phyloP scores from a whole-genome alignment of 2,888 invertebrate genomes.

The Parascotia fuliginaria region DNA sequence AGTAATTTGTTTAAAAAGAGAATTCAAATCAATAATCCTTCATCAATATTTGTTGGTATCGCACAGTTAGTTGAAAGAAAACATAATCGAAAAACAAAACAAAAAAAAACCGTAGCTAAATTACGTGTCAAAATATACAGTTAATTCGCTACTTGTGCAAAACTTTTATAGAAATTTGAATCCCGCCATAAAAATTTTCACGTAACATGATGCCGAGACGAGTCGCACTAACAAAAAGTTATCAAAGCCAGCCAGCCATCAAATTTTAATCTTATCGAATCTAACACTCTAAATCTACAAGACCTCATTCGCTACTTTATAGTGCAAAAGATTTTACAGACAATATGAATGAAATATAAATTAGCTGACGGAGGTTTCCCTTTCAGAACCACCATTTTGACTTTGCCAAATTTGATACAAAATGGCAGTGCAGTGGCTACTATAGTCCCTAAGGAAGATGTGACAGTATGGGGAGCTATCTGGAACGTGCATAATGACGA shows the following conservation, averaged over 20 bases:
- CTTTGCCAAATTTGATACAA: conserved; percentile 16
- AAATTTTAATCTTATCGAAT: too few relatives aligned
- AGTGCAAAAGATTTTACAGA: neutral
- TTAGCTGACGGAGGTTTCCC: neutral
- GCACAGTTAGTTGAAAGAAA: conserved; percentile 26
- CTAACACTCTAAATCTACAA: too few relatives aligned
- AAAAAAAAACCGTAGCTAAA: too few relatives aligned
- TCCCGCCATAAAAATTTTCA: too few relatives aligned
- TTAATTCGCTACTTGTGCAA: too few relatives aligned
- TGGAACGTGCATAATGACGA: conserved; percentile 23
- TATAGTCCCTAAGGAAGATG: conserved; percentile 12
- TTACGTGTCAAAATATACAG: too few relatives aligned
- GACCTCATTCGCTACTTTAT: too few relatives aligned
- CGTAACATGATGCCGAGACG: too few relatives aligned
- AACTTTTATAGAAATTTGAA: too few relatives aligned
- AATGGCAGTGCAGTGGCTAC: conserved; percentile 27
- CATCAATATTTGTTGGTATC: conserved; percentile 22
- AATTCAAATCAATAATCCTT: conserved; percentile 25
- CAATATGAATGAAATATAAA: neutral
- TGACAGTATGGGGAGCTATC: conserved; percentile 29
- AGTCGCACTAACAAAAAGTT: too few relatives aligned
- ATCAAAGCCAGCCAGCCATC: too few relatives aligned
- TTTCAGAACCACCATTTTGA: conserved; percentile 32
- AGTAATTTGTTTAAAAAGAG: conserved; percentile 34
- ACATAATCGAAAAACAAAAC: too few relatives aligned